Evolutionary conservation across 2,888 invertebrate genomes (phyloP), one percentile per base, ranked within the genome.

Genomic region (Schrankia costaestrigalis): DNA sequence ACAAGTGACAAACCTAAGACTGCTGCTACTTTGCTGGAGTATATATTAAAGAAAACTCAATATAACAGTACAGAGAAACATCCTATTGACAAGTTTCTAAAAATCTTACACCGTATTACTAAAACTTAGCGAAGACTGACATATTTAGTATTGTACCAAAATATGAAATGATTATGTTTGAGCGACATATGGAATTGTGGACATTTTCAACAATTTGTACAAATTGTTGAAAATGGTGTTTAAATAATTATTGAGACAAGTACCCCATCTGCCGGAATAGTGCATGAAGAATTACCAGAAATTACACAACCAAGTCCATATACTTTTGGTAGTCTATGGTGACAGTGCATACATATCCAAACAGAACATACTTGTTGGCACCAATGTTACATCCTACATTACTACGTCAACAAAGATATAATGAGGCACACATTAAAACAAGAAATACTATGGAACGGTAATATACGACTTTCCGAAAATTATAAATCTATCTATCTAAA

Each of bases 391-490:
- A n/a, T n/a, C n/a, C 26, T 1, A 3, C 11, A 15, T 11, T 9
- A 8, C 6, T 10, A 11, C n/a, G 12, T 14, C 9, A 26, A 5
- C 8, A 26, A 15, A 2, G 11, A 1, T 39, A 39, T 8, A 39
- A 39, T 26, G 12, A 30, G n/a, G 18, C 39, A 7, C 33, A 39
- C 7, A 34, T 34, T 2, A 5, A 21, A 17, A 39, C 39, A 9
- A 29, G 33, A 29, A 25, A 39, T 9, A 26, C 26, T 9, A 26
- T 26, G 8, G 26, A 26, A 14, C 21, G 12, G 21, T 29, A 21
- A 11, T 8, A n/a, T n/a, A n/a, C n/a, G n/a, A n/a, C n/a, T n/a
- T n/a, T n/a, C n/a, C n/a, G n/a, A n/a, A n/a, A n/a, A n/a, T n/a
- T n/a, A n/a, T n/a, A n/a, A n/a, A n/a, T n/a, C n/a, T n/a, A n/a